Percentiles rank a stretch among this genome's conserved stretches.
phyloP scores from a whole-genome alignment of 2,797 vertebrate genomes.

The Florisuga fusca region DNA sequence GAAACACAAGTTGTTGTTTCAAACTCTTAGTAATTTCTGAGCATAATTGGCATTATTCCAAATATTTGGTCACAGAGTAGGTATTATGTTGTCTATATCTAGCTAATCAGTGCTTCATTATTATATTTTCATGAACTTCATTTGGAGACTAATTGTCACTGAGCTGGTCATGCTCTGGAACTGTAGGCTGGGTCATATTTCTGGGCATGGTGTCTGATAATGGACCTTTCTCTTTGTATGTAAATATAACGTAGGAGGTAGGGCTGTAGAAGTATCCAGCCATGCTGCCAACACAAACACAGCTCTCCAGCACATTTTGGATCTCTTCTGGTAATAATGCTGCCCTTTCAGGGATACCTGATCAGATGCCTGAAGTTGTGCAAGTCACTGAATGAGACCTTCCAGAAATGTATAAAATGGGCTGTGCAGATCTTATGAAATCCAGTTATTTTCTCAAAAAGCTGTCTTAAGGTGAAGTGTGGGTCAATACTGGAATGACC shows the following conservation, averaged over 20 bases:
- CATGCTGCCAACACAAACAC: background rate
- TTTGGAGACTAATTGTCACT: background rate
- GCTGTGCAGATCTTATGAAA: slow-evolving; percentile 8
- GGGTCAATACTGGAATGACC: background rate
- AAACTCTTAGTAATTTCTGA: background rate
- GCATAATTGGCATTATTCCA: background rate
- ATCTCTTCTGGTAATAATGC: background rate
- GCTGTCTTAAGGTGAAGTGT: slow-evolving; percentile 2
- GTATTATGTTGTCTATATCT: background rate
- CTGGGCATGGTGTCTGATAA: background rate
- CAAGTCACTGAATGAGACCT: background rate
- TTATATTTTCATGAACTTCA: background rate
- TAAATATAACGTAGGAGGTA: background rate
- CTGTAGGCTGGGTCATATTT: background rate
- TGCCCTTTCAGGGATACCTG: background rate
- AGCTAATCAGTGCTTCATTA: background rate
- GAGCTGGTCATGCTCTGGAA: background rate
- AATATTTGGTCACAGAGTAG: background rate
- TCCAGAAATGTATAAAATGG: slow-evolving; percentile 35
- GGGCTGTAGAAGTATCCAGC: background rate
- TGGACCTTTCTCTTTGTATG: background rate
- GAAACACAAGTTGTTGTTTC: background rate
- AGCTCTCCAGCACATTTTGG: background rate
- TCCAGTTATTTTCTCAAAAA: slow-evolving; percentile 8
- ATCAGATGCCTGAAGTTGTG: slow-evolving; percentile 2